Base-by-base conservation (phyloP, 2,888 invertebrate species). In the Campaea margaritaria region DNA sequence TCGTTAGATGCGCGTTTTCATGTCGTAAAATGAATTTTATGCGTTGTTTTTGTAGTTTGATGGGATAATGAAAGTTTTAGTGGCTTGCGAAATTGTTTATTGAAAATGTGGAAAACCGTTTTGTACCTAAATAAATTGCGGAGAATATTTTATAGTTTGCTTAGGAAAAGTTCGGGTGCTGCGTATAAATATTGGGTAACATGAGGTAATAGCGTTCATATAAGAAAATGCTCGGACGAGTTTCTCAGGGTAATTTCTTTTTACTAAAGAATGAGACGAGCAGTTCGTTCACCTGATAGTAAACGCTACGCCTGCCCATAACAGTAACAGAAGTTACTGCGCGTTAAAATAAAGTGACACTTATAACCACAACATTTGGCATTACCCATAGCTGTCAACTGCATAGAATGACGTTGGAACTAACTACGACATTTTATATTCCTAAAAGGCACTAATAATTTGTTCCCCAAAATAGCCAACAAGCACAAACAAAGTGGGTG, bases 1-100 rank as follows among this genome's bases (percentile, higher is more conserved):
- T 69, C 58, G 66, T 67, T 66, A 66, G 34, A 52, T 28, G 60
- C 36, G 50, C 58, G 38, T 63, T 56, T 58, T 57, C 56, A 28
- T 54, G 45, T 57, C 57, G 47, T 61, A 61, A 61, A 56, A 55
- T 13, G 15, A 51, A 50, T 61, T 61, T 61, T 61, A 61, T 38
- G 47, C 43, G 51, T 16, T 56, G 60, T 61, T 61, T 61, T 61
- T 61, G 55, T 50, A 47, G 55, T 61, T 51, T 51, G 55, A 47
- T 60, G 55, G 51, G 51, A 55, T 61, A 55, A 55, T 55, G 51
- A 56, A 56, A 61, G 55, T 56, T 60, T 55, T 51, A 56, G 55
- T 61, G 47, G 39, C 15, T 46, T 8, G 51, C 28, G 55, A 55
- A 60, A 55, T 43, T 61, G 60, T 56, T 60, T 55, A 55, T 56